Evolutionary conservation across 2,797 vertebrate species (phyloP), one percentile per base, ranked within the genome.

Genomic region (Thamnophis elegans): DNA sequence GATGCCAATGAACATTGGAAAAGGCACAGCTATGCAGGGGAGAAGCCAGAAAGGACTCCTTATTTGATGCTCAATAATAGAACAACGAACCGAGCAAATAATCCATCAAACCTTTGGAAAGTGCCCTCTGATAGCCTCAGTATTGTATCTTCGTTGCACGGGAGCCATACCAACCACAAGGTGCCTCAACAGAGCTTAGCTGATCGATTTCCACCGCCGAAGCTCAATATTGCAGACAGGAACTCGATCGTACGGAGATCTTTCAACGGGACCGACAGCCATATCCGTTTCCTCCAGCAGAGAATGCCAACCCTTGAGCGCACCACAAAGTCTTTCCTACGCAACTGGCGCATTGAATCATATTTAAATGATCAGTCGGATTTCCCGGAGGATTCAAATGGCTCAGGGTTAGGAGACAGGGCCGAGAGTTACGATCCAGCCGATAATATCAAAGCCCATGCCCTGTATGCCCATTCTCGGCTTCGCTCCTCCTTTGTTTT

Each of bases 11-110:
- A 98, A 91, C 98, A 97, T 93, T 97, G 98, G 96, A 99, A 99
- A 97, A 98, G 99, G 88, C 99, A 99, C 91, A 99, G 99, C 94
- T 99, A 99, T 32, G 99, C 99, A 7, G 99, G 99, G 1, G 99
- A 99, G 92, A 98, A 97, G 90, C 97, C 98, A 53, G 98, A 99
- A 93, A 97, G 94, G 55, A 94, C 97, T 0, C 94, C 98, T 0
- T 98, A 97, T 87, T 89, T 98, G 0, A 51, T 96, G 96, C 96
- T 98, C 55, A 97, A 97, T 87, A 97, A 97, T 87, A 97, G 97
- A 94, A 94, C 97, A 91, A 68, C 96, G 91, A 98, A 97, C 92
- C 96, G 97, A 42, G 88, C 86, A 36, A 96, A 92, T 89, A 97
- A 97, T 56, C 92, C 94, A 88, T 96, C 96, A 2, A 98, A 98